Conservation (phyloP, 2,888 invertebrate species). For the Cepaea hortensis region DNA sequence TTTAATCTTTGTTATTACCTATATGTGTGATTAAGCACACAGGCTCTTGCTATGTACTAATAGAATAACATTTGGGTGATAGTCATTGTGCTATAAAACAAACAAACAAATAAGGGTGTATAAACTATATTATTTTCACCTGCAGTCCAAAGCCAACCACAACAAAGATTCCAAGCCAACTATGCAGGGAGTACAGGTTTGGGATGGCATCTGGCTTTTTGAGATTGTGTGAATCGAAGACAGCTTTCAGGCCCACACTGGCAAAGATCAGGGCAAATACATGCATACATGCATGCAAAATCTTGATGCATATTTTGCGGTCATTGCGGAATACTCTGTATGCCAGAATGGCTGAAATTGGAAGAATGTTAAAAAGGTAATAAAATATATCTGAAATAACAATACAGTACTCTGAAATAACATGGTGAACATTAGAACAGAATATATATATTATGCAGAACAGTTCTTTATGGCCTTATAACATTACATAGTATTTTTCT, state of each 20-base stretch:
- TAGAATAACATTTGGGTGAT: neutral
- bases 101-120: neutral
- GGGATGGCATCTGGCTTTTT: slow-evolving; percentile 74
- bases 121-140: slow-evolving; percentile 76
- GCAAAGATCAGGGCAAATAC: slow-evolving; percentile 83
- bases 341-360: slow-evolving; percentile 84
- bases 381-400: too few relatives aligned
- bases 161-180: slow-evolving; percentile 87
- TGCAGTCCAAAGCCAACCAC: slow-evolving; percentile 85
- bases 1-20: too few relatives aligned
- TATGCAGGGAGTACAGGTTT: slow-evolving; percentile 82
- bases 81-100: neutral
- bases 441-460: too few relatives aligned
- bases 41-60: neutral
- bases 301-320: slow-evolving; percentile 85
- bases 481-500: too few relatives aligned
- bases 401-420: too few relatives aligned
- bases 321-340: slow-evolving; percentile 86
- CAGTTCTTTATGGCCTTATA: too few relatives aligned
- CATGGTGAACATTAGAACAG: too few relatives aligned
- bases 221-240: slow-evolving; percentile 86
- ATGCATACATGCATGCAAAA: slow-evolving; percentile 85
- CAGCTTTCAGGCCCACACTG: slow-evolving; percentile 85
- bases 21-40: too few relatives aligned
- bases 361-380: neutral